phyloP scores from a whole-genome alignment of 2,888 invertebrate species.

The Drosophila anomalata region DNA sequence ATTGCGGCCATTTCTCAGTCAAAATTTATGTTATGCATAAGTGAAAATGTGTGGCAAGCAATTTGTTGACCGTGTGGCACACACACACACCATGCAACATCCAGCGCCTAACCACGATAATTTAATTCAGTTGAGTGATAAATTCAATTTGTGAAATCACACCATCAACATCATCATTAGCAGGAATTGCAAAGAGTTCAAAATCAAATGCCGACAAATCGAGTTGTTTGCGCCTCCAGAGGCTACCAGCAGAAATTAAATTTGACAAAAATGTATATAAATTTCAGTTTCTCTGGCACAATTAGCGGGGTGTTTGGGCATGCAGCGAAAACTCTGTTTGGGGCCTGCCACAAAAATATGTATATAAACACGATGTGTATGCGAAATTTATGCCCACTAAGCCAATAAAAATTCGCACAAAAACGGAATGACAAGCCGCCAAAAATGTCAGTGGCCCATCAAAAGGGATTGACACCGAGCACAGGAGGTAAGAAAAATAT shows the following conservation, averaged over 20 bases:
- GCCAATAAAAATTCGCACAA: slow-evolving; percentile 66
- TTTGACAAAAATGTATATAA: slow-evolving; percentile 26
- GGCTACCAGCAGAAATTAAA: slow-evolving; percentile 16
- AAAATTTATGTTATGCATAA: slow-evolving; percentile 34
- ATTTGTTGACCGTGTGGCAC: slow-evolving; percentile 9
- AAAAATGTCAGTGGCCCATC: slow-evolving; percentile 65
- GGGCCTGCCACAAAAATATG: neutral
- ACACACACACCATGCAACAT: neutral
- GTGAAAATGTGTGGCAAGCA: slow-evolving; percentile 29
- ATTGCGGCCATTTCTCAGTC: slow-evolving; percentile 32
- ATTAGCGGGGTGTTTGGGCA: slow-evolving; percentile 29
- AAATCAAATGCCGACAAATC: slow-evolving; percentile 36
- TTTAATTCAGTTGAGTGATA: slow-evolving; percentile 41
- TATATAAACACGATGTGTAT: neutral
- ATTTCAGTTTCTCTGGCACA: slow-evolving; percentile 12
- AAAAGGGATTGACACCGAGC: slow-evolving; percentile 57
- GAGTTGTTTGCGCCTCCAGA: slow-evolving; percentile 5
- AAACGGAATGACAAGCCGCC: slow-evolving; percentile 65
- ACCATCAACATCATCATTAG: slow-evolving; percentile 31
- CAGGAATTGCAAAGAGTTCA: slow-evolving; percentile 18
- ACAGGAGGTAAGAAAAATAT: slow-evolving; percentile 19
- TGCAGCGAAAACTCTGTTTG: slow-evolving; percentile 2
- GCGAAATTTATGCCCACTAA: slow-evolving; percentile 40
- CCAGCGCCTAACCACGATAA: slow-evolving; percentile 13
- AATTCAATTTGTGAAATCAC: slow-evolving; percentile 35